Base-by-base conservation (phyloP, 2,797 vertebrate species). In the Diplodus sargus region DNA sequence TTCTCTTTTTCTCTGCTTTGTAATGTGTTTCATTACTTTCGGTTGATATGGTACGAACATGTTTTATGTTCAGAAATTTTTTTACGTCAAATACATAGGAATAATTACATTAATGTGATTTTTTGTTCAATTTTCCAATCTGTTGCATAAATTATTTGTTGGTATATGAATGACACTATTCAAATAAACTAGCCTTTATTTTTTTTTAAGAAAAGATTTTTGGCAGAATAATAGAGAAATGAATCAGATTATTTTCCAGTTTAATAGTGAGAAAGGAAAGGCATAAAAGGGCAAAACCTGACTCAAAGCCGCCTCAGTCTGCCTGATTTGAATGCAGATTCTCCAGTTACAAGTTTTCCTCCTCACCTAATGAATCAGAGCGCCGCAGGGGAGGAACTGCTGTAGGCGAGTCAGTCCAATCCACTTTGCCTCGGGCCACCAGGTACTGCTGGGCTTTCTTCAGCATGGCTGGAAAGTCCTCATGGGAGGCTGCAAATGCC, bases 361-460 rank as follows among this genome's bases (percentile, higher is more conserved):
- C 6, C 84, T 86, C 91, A 98, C 97, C 97, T 28, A 97, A 90
- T 4, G 95, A 94, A 80, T 99, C 97, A 0, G 97, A 92, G 81
- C 97, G 97, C 51, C 97, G 95, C 58, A 95, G 91, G 3, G 90
- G 78, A 2, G 95, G 96, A 68, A 93, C 92, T 1, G 81, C 89
- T n/a, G 86, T 76, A 8, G 95, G 91, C 2, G 90, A 82, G 18
- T 98, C 97, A 0, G 92, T 72, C 96, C 97, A 97, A 89, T 98
- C 98, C 92, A 98, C 89, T 92, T 96, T 96, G 47, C 97, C 96
- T 48, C 98, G 95, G 53, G 97, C 97, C 20, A 97, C 95, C 85
- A 99, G 95, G 92, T 97, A 99, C 89, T 97, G 97, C 87, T 96
- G 98, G 70, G 98, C 98, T 83, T 97, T 98, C 90, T 92, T 96